Percentiles rank a stretch among this genome's conserved stretches.
phyloP scores from a whole-genome alignment of 2,888 invertebrate species.

The Muscina levida region DNA sequence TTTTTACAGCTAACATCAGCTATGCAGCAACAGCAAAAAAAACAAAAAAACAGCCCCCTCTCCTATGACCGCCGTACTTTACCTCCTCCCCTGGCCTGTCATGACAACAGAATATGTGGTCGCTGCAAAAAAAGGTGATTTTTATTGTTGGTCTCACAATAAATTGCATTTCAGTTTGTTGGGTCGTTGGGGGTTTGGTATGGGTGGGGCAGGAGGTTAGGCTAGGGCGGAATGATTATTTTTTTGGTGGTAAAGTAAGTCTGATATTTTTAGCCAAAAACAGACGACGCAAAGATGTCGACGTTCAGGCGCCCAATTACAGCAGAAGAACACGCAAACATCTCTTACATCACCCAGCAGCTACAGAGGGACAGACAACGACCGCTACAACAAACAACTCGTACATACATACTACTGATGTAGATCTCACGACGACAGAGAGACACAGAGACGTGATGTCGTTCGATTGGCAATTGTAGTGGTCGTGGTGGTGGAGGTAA shows the following conservation, averaged over 20 bases:
- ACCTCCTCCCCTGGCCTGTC: neutral
- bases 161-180: neutral
- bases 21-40: neutral
- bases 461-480: no score
- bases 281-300: conserved; percentile 17
- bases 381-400: no score
- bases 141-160: neutral
- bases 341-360: neutral
- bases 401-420: no score
- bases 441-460: no score
- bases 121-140: neutral
- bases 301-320: conserved; percentile 34
- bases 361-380: neutral
- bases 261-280: conserved; percentile 27
- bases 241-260: neutral
- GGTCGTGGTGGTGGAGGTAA: no score
- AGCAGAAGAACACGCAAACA: conserved; percentile 28
- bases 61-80: no score
- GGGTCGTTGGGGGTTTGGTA: neutral
- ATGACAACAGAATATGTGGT: neutral
- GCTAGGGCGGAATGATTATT: neutral
- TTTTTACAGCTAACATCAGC: conserved; percentile 24
- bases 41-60: neutral
- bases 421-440: no score
- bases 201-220: neutral